Evolutionary conservation across 1,140 invertebrate species (phyloP), one percentile per base, ranked within the genome.

Genomic region (Zaprionus capensis): DNA sequence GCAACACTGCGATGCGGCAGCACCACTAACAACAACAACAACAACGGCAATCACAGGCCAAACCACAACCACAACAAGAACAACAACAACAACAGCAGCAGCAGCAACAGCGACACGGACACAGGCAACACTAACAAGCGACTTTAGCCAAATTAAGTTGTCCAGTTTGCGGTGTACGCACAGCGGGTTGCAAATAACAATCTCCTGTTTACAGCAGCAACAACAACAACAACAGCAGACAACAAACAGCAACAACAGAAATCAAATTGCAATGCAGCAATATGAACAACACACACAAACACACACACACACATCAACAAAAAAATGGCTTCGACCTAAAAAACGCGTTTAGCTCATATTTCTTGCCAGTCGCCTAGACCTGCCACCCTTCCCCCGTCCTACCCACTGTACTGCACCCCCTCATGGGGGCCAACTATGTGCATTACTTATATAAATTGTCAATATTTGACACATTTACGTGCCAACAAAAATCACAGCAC

Each of bases 91-190:
- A 55, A 44, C 24, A 53, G 20, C 36, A 63, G 20, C 62, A 76
- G 20, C 78, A 62, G 20, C 64, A 67, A 22, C 57, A 66, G 31
- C 55, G 75, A 41, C 71, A 68, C 76, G 53, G 49, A 76, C 58
- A 55, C 61, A 53, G 76, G 70, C 78, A 80, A 87, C 81, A 87
- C 83, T 87, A 87, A 88, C 84, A 88, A 88, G 84, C 84, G 84
- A 88, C 85, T 87, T 87, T 87, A 84, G 84, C 84, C 84, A 87
- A 87, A 87, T 87, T 87, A 87, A 87, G 84, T 87, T 87, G 84
- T 87, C 85, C 84, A 87, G 84, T 88, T 87, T 88, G 84, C 84
- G 84, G 81, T 84, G 84, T 87, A 87, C 84, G 84, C 84, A 87
- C 84, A 87, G 84, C 84, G 84, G 84, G 84, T 81, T 84, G 84